Percentiles rank a stretch among this genome's conserved stretches.
Conservation (phyloP, 2,888 invertebrate genomes). For the Invenusta paracnida region DNA sequence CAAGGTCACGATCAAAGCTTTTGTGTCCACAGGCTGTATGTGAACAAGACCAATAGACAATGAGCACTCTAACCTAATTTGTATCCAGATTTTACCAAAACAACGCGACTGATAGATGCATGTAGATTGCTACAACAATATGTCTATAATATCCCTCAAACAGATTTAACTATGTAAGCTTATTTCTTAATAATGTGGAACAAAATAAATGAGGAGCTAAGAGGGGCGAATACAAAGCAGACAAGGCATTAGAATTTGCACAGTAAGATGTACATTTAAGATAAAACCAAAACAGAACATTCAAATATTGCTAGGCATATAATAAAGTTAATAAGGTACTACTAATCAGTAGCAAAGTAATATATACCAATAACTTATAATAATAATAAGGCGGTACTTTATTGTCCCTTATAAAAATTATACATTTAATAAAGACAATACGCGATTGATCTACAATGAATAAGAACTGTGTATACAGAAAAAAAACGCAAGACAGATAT, state of each 20-base stretch:
- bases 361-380: not conserved
- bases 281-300: not conserved
- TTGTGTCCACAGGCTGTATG: no score
- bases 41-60: not conserved
- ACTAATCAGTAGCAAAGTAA: not conserved
- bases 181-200: no score
- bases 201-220: not conserved
- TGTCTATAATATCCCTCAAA: not conserved
- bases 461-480: not conserved
- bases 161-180: no score
- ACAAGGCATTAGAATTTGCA: constrained; percentile 1
- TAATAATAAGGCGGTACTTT: not conserved
- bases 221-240: not conserved
- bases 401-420: not conserved
- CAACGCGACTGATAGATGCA: not conserved
- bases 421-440: not conserved
- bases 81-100: not conserved
- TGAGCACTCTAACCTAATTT: not conserved
- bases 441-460: not conserved
- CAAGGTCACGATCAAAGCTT: not conserved
- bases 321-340: not conserved
- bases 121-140: not conserved
- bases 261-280: not conserved
- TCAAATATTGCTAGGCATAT: constrained; percentile 23
- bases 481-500: not conserved